Evolutionary conservation across 1,140 invertebrate species (phyloP).

Genomic region (Cherax quadricarinatus): DNA sequence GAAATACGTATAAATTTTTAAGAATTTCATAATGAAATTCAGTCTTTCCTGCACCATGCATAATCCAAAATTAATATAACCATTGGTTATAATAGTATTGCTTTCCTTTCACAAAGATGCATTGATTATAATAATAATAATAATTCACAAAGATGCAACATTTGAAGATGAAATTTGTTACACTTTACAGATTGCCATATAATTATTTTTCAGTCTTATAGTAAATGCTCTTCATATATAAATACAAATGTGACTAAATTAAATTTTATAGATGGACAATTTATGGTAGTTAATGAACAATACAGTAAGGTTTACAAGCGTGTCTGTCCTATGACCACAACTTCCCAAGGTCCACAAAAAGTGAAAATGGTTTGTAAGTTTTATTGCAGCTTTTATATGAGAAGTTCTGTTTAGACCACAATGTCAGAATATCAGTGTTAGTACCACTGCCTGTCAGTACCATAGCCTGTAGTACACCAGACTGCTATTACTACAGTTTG

Average conservation of each 20-base stretch:
- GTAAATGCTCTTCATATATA: background rate
- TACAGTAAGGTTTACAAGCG: background rate
- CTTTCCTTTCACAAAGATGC: background rate
- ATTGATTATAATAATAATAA: too few species aligned
- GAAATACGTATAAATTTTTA: background rate
- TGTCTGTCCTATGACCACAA: background rate
- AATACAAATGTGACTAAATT: background rate
- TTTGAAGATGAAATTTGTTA: background rate
- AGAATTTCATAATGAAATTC: background rate
- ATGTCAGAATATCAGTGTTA: constrained; percentile 18
- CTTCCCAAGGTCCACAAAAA: background rate
- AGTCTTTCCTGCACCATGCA: constrained; percentile 21
- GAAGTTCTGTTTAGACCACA: constrained; percentile 4
- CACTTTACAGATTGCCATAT: background rate
- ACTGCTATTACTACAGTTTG: constrained; percentile 36
- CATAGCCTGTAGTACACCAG: constrained; percentile 25
- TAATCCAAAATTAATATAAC: constrained; percentile 26
- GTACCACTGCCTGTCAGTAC: constrained; percentile 12
- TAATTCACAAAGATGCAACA: background rate
- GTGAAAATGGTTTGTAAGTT: background rate
- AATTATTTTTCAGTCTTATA: background rate
- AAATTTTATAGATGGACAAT: background rate
- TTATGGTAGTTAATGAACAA: background rate
- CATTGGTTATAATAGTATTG: background rate
- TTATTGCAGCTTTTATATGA: background rate